Evolutionary conservation across 2,888 invertebrate species (phyloP).

Genomic region (Orchesellides sinensis): DNA sequence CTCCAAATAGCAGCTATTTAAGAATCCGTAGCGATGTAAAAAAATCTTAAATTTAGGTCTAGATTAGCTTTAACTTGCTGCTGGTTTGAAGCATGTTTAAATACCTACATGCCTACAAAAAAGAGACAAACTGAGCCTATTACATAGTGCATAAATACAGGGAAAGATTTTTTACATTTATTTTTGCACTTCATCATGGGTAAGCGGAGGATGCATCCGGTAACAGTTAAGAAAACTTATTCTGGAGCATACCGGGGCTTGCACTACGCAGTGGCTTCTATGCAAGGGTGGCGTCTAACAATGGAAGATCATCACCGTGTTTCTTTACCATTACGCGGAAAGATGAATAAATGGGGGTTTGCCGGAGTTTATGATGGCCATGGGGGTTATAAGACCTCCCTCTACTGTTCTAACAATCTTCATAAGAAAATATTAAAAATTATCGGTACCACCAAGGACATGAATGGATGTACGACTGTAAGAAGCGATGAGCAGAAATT

Average conservation of each 20-base stretch:
- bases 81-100: no score
- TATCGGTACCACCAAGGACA: neutral
- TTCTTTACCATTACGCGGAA: neutral
- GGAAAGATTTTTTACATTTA: no score
- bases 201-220: neutral
- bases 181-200: slow-evolving; percentile 8
- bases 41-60: no score
- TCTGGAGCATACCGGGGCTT: neutral
- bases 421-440: slow-evolving; percentile 76
- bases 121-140: no score
- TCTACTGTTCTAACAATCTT: slow-evolving; percentile 77
- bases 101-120: no score
- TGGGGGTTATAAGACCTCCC: slow-evolving; percentile 79
- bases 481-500: neutral
- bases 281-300: slow-evolving; percentile 43
- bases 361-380: slow-evolving; percentile 83
- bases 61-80: no score
- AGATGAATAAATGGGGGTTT: slow-evolving; percentile 77
- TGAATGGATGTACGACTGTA: neutral
- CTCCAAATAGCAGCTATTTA: no score
- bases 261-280: slow-evolving; percentile 15
- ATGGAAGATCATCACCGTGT: slow-evolving; percentile 52
- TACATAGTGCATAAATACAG: no score
- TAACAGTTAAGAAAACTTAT: slow-evolving; percentile 23
- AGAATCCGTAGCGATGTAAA: no score